Evolutionary conservation across 2,888 invertebrate genomes (phyloP), one percentile per base, ranked within the genome.

Genomic region (Hypolimnas misippus): DNA sequence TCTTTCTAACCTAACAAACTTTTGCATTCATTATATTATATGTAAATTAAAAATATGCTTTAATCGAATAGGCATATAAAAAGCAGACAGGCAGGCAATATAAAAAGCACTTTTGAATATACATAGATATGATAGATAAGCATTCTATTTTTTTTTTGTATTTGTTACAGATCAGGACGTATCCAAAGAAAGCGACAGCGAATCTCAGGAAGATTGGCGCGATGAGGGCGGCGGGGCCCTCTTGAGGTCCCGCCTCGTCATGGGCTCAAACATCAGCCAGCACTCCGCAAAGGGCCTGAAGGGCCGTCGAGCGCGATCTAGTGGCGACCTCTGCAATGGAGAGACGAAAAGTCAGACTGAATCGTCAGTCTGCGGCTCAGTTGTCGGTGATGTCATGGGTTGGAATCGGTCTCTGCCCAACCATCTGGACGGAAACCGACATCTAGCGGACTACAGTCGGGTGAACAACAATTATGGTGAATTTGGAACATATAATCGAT

Each of bases 181-280:
- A 67, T 75, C 74, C 68, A 75, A 75, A 51, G 71, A 71, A 65
- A 78, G 68, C 69, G 78, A 71, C 31, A 76, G 75, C 71, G 76
- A 74, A 50, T 73, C 74, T 62, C 71, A 75, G 61, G 74, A 81
- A 74, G 76, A 73, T 74, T 76, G 86, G 73, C 84, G 79, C 74
- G 72, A 89, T 86, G 87, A 73, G 77, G 83, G 75, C 76, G 89
- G 89, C 88, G 90, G 90, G 88, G 79, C 90, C 89, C 82, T 75
- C 79, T 67, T 90, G 81, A 89, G 89, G 87, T 87, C 86, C 87
- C 89, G 87, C 89, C 89, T 79, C 78, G 93, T 86, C 76, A 96
- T 96, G 96, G 96, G 96, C 82, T 95, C 96, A 66, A 96, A 96
- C 93, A 94, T 96, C 79, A 95, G 96, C 92, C 94, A 96, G 69